These are phyloP conservation scores for Tricholauxania praeusta DNA, from an alignment of 2,888 invertebrate genomes.

Conservation along the genomic window DNA sequence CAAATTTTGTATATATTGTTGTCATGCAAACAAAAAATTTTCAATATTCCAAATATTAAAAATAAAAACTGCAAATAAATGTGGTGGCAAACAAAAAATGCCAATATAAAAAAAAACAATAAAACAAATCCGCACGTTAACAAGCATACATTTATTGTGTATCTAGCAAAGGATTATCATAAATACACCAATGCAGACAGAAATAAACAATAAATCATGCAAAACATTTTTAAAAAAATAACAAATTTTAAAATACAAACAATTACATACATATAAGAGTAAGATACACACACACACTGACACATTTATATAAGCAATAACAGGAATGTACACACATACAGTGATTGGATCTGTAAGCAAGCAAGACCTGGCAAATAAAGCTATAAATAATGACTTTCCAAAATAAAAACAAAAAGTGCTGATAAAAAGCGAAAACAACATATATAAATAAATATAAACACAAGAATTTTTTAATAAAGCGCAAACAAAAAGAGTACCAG, in stretches of 20 bases:
- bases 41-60: no score
- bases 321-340: constrained; percentile 5
- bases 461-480: no score
- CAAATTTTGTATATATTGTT: no score
- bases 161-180: constrained; percentile 4
- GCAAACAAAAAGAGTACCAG: no score
- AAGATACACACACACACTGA: constrained; percentile 4
- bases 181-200: constrained; percentile 1
- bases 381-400: constrained; percentile 22
- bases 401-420: constrained; percentile 5
- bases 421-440: no score
- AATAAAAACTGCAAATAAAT: no score
- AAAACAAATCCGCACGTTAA: neutral
- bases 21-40: no score
- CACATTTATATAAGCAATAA: neutral
- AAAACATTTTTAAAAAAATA: neutral
- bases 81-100: no score
- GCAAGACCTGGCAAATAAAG: constrained; percentile 1
- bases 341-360: neutral
- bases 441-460: no score
- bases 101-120: no score
- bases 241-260: neutral
- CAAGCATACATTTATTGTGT: neutral
- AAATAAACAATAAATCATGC: neutral
- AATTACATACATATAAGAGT: neutral